phyloP scores from a whole-genome alignment of 2,797 vertebrate genomes.

The Limosa lapponica region DNA sequence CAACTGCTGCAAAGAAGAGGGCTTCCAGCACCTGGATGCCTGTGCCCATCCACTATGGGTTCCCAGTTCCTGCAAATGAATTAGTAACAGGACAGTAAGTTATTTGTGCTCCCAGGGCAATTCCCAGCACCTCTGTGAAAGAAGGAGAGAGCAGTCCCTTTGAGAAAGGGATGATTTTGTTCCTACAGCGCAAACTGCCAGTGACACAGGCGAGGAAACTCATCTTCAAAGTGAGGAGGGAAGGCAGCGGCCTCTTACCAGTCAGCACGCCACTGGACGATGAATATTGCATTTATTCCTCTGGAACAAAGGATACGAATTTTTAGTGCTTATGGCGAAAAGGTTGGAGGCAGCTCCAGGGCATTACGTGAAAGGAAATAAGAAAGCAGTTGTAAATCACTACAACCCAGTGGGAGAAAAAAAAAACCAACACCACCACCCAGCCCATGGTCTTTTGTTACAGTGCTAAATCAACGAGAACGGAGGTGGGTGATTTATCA shows the following conservation, averaged over 20 bases:
- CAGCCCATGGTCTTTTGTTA: not conserved
- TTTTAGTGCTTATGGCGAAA: not conserved
- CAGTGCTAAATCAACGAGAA: not conserved
- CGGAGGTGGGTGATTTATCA: not conserved
- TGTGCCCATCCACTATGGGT: not conserved
- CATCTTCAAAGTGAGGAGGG: not conserved
- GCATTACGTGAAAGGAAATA: slow-evolving; percentile 20
- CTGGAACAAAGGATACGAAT: not conserved
- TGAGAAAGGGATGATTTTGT: not conserved
- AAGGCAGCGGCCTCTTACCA: not conserved
- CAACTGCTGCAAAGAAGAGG: not conserved
- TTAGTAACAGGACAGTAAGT: not conserved
- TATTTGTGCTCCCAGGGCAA: not conserved
- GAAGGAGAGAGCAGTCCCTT: not conserved
- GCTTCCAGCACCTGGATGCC: not conserved
- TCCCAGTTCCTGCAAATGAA: not conserved
- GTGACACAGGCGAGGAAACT: not conserved
- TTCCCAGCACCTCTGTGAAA: not conserved
- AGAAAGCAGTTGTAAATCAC: slow-evolving; percentile 42
- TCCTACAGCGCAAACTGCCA: not conserved
- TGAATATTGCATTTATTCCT: slow-evolving; percentile 20
- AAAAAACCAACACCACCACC: not conserved
- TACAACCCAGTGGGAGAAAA: not conserved
- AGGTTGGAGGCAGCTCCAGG: slow-evolving; percentile 17
- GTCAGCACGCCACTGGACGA: rapidly evolving